A percentile compares a stretch with the other conserved stretches of the same genome.
These are phyloP conservation scores for Paratrypauchen microcephalus DNA, from an alignment of 2,797 vertebrate species.

Conservation along the genomic window DNA sequence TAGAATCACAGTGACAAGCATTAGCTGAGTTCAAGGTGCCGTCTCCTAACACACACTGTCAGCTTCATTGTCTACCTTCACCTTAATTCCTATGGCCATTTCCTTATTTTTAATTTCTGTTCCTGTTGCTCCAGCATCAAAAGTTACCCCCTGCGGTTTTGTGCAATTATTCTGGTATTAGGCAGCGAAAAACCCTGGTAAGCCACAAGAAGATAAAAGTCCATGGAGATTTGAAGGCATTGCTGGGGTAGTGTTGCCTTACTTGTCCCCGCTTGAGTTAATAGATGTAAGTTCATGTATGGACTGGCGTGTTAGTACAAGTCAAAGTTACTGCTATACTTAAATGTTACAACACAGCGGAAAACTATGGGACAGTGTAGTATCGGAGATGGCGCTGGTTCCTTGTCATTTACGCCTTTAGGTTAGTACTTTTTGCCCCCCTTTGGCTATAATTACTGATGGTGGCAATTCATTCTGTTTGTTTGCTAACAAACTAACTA, in stretches of 20 bases:
- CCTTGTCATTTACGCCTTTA: constrained; percentile 41
- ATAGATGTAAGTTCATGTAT: constrained; percentile 4
- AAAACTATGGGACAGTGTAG: constrained; percentile 32
- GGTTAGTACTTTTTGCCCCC: constrained; percentile 28
- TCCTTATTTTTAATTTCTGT: constrained; percentile 77
- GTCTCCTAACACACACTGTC: constrained; percentile 51
- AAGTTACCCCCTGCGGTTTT: constrained; percentile 69
- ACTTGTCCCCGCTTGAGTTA: constrained; percentile 15
- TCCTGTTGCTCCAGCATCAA: constrained; percentile 56
- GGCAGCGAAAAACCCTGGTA: constrained; percentile 41
- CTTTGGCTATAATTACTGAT: constrained; percentile 48
- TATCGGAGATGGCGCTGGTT: constrained; percentile 46
- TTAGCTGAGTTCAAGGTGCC: constrained; percentile 66
- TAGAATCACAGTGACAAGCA: constrained; percentile 72
- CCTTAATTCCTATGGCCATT: constrained; percentile 71
- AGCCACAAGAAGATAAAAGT: constrained; percentile 71
- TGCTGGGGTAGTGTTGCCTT: constrained; percentile 16
- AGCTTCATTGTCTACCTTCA: constrained; percentile 69
- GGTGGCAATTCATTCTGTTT: constrained; percentile 52
- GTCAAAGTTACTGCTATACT: constrained; percentile 1
- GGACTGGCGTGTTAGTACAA: not conserved
- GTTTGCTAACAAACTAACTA: constrained; percentile 31
- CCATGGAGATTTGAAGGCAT: constrained; percentile 25
- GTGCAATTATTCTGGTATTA: constrained; percentile 84
- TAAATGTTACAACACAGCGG: constrained; percentile 31